phyloP scores from a whole-genome alignment of 2,797 vertebrate genomes.

The Melanotaenia boesemani region DNA sequence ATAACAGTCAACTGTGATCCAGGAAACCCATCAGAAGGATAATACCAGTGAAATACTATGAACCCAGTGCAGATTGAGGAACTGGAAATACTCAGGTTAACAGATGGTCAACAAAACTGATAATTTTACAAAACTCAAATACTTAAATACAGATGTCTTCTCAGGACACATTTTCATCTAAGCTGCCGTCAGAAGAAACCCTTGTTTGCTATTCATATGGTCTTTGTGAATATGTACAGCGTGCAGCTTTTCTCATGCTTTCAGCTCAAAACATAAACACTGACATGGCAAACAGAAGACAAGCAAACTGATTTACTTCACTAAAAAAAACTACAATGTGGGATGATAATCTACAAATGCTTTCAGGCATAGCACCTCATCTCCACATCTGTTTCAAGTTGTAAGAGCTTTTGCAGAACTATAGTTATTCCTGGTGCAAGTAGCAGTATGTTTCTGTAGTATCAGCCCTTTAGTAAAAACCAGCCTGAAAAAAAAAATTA shows the following conservation, averaged over 20 bases:
- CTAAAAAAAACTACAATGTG: conserved; percentile 20
- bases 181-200: conserved; percentile 13
- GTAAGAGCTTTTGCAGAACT: conserved; percentile 19
- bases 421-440: not conserved
- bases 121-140: conserved; percentile 13
- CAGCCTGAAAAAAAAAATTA: not conserved
- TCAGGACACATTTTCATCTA: conserved; percentile 21
- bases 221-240: conserved; percentile 40
- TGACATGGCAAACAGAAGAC: conserved; percentile 49
- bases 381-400: conserved; percentile 8
- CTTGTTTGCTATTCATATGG: not conserved
- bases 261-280: conserved; percentile 35
- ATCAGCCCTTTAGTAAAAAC: conserved; percentile 11
- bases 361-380: conserved; percentile 34
- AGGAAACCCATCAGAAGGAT: conserved; percentile 13
- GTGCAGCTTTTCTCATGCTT: conserved; percentile 41
- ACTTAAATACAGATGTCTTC: conserved; percentile 14
- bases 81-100: conserved; percentile 21
- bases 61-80: conserved; percentile 13
- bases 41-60: conserved; percentile 35
- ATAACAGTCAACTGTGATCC: conserved; percentile 38
- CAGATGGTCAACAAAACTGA: conserved; percentile 23
- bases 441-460: conserved; percentile 5
- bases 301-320: conserved; percentile 36
- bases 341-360: conserved; percentile 39